Evolutionary conservation across 2,888 invertebrate genomes (phyloP).

Genomic region (Erynnis tages): DNA sequence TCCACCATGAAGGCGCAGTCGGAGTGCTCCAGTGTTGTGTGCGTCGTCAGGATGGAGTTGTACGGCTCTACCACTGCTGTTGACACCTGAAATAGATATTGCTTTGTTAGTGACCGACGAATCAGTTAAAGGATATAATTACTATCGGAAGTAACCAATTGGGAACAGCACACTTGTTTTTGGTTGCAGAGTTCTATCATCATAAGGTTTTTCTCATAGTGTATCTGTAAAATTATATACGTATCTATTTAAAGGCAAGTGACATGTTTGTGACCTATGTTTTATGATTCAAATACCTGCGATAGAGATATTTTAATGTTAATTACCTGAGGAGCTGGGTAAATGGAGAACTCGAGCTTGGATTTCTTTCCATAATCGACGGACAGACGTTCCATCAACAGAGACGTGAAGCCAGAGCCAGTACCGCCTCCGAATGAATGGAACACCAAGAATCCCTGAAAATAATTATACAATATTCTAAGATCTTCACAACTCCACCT

Average conservation of each 20-base stretch:
- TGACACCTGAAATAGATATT: slow-evolving; percentile 83
- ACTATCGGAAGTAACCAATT: no score
- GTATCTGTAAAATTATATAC: no score
- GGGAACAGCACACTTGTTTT: no score
- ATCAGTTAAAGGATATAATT: no score
- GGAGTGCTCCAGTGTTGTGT: slow-evolving; percentile 92
- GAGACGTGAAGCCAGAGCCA: slow-evolving; percentile 95
- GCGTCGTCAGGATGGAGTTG: slow-evolving; percentile 95
- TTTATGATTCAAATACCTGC: not conserved
- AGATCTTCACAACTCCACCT: no score
- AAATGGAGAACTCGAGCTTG: slow-evolving; percentile 95
- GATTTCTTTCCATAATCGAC: slow-evolving; percentile 97
- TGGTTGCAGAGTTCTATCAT: no score
- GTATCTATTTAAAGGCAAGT: no score
- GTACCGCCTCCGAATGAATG: slow-evolving; percentile 96
- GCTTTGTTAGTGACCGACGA: not conserved
- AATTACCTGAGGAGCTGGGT: slow-evolving; percentile 95
- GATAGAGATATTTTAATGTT: no score
- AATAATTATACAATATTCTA: not conserved
- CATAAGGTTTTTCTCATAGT: no score
- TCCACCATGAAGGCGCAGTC: slow-evolving; percentile 97
- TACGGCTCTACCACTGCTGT: slow-evolving; percentile 93
- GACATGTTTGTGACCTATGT: no score
- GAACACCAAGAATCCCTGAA: slow-evolving; percentile 93
- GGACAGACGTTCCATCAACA: slow-evolving; percentile 94